These are phyloP conservation scores for Xyrichtys novacula DNA, from an alignment of 2,797 vertebrate genomes.

Conservation along the genomic window DNA sequence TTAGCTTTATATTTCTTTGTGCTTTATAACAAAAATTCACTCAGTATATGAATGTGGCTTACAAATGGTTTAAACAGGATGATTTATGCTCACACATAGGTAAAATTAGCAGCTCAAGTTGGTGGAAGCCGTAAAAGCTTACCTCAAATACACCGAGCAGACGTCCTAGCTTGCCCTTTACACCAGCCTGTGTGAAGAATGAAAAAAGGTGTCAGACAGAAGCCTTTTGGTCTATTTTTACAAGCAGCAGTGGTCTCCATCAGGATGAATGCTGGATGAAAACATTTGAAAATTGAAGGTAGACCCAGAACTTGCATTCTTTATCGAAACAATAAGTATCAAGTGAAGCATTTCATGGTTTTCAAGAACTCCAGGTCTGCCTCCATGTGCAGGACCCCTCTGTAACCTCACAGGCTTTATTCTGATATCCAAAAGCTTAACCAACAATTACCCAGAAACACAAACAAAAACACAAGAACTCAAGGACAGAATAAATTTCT, in stretches of 20 bases:
- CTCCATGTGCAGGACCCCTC: conserved; percentile 1
- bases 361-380: background rate
- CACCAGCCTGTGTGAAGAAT: conserved; percentile 89
- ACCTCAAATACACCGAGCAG: conserved; percentile 98
- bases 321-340: conserved; percentile 20
- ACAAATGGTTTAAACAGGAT: no score
- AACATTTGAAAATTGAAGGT: conserved; percentile 9
- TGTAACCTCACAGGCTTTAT: conserved; percentile 23
- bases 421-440: conserved; percentile 21
- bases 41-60: no score
- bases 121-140: conserved; percentile 57
- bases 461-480: background rate
- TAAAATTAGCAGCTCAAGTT: background rate
- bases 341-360: conserved; percentile 22
- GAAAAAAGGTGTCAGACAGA: background rate
- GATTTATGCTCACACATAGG: no score
- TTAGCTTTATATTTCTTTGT: no score
- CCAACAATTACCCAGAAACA: conserved; percentile 19
- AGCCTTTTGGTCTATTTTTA: background rate
- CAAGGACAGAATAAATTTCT: conserved; percentile 10
- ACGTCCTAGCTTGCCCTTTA: conserved; percentile 96
- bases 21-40: no score
- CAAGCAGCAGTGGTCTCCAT: background rate
- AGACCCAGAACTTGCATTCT: conserved; percentile 12
- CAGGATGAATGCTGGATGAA: no score